A percentile compares a stretch with the other conserved stretches of the same genome.
Evolutionary conservation across 2,797 vertebrate genomes (phyloP).

Genomic region (Etheostoma perlongum): DNA sequence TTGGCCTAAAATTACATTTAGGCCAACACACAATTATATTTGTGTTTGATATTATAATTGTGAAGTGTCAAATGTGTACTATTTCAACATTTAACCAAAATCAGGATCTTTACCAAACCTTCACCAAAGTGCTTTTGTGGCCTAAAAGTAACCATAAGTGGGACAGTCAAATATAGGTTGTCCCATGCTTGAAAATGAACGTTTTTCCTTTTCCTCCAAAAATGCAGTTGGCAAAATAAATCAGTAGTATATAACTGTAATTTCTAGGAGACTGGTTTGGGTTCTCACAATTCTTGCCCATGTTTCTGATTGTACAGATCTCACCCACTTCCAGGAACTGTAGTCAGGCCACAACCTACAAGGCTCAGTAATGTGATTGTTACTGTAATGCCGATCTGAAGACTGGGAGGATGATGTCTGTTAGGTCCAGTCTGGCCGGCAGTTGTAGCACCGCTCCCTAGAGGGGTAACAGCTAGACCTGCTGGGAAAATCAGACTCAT

Average conservation of each 20-base stretch:
- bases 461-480: constrained; percentile 33
- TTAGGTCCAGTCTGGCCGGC: constrained; percentile 3
- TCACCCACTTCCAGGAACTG: background rate
- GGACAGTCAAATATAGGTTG: too few species aligned
- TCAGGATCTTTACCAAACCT: background rate
- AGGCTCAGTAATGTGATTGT: constrained; percentile 6
- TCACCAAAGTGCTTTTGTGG: too few species aligned
- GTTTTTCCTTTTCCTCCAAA: background rate
- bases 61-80: background rate
- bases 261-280: background rate
- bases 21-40: too few species aligned
- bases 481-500: constrained; percentile 42
- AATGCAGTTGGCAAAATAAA: background rate
- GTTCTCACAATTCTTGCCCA: background rate
- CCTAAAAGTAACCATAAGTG: too few species aligned
- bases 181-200: too few species aligned
- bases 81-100: background rate
- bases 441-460: constrained; percentile 20
- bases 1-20: too few species aligned
- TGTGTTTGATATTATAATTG: too few species aligned
- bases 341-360: background rate
- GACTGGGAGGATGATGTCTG: constrained; percentile 15
- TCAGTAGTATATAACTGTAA: background rate
- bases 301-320: constrained; percentile 4
- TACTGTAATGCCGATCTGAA: constrained; percentile 15